phyloP scores from a whole-genome alignment of 2,888 invertebrate species.

The Parnassius apollo region DNA sequence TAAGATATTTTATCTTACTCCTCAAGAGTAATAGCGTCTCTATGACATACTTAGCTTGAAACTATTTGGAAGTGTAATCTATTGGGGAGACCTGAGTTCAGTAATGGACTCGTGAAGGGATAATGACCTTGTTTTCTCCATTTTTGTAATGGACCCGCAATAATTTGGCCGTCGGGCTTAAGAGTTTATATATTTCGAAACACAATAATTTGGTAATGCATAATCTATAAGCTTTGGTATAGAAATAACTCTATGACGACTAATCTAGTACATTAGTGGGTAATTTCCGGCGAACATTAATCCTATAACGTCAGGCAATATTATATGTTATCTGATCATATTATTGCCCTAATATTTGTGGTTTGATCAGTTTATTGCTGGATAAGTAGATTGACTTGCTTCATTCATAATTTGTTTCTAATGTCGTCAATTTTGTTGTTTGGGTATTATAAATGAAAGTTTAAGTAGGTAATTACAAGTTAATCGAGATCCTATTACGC shows the following conservation, averaged over 20 bases:
- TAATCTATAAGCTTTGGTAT: constrained; percentile 5
- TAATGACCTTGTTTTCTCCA: too few relatives aligned
- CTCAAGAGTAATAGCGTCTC: too few relatives aligned
- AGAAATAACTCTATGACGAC: constrained; percentile 45
- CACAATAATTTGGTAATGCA: constrained; percentile 11
- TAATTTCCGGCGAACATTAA: constrained; percentile 66
- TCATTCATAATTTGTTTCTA: constrained; percentile 38
- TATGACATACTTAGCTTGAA: too few relatives aligned
- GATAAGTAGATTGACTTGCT: constrained; percentile 47
- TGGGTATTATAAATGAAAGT: constrained; percentile 21
- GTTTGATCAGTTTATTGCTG: constrained; percentile 38
- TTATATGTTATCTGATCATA: constrained; percentile 34
- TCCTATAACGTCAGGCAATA: constrained; percentile 52
- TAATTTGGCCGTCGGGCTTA: neutral
- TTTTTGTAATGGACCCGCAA: neutral
- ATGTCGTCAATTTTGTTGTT: constrained; percentile 23
- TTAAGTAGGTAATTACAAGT: constrained; percentile 7
- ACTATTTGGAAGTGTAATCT: too few relatives aligned
- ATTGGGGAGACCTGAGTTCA: too few relatives aligned
- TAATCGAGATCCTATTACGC: too few relatives aligned
- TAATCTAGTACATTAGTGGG: constrained; percentile 52
- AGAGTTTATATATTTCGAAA: neutral
- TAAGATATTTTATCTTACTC: too few relatives aligned
- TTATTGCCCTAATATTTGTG: constrained; percentile 39
- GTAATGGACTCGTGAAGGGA: too few relatives aligned